Evolutionary conservation across 2,888 invertebrate species (phyloP).

Genomic region (Cantharis rustica): DNA sequence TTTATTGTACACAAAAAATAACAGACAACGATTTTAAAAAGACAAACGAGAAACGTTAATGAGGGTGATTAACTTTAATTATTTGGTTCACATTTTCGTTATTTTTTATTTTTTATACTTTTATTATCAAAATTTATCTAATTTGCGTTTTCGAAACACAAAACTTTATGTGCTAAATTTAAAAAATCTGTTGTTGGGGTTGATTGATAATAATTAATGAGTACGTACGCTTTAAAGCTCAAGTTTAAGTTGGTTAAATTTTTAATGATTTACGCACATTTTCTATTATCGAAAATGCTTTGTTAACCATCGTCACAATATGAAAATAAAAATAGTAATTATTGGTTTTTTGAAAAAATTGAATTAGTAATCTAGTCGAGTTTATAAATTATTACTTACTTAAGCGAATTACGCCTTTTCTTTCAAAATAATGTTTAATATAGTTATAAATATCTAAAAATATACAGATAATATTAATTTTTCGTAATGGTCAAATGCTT

Average conservation of each 20-base stretch:
- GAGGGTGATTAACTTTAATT: conserved; percentile 9
- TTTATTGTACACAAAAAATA: not conserved
- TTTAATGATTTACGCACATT: not conserved
- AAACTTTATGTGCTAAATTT: not conserved
- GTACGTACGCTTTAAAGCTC: not conserved
- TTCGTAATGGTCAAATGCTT: not conserved
- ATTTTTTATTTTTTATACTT: not conserved
- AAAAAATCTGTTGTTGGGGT: not conserved
- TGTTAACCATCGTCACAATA: not conserved
- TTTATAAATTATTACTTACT: not conserved
- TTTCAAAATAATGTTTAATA: not conserved
- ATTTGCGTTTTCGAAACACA: not conserved
- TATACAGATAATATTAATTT: not conserved
- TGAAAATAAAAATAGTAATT: not conserved
- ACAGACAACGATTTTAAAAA: not conserved
- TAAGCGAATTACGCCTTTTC: not conserved
- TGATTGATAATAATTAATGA: not conserved
- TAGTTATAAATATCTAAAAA: not conserved
- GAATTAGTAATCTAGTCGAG: not conserved
- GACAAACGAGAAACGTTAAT: conserved; percentile 8
- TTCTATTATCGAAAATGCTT: not conserved
- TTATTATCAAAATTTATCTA: not conserved
- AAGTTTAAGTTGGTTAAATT: not conserved
- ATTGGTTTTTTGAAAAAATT: not conserved
- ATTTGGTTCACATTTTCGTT: conserved; percentile 8